phyloP scores from a whole-genome alignment of 2,888 invertebrate species.

The Rapana venosa region DNA sequence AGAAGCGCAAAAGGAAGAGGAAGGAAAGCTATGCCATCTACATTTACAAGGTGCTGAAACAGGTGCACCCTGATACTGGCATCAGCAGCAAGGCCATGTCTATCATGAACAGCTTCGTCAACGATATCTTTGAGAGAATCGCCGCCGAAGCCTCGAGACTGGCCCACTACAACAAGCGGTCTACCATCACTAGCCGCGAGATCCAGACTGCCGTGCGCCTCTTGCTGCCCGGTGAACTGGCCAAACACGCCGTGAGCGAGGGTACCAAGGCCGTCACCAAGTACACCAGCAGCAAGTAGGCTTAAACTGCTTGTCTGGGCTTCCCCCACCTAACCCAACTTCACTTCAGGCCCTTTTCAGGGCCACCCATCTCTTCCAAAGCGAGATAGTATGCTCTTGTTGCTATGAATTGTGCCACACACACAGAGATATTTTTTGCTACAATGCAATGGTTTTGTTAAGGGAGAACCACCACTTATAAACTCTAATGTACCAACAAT shows the following conservation, averaged over 20 bases:
- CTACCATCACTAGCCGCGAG: conserved; percentile 83
- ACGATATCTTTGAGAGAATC: conserved; percentile 71
- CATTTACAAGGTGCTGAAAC: conserved; percentile 71
- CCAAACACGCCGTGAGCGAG: conserved; percentile 83
- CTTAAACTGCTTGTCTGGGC: no score
- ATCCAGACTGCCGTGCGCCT: conserved; percentile 85
- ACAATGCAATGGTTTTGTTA: no score
- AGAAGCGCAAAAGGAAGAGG: conserved; percentile 65
- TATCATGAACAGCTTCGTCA: conserved; percentile 66
- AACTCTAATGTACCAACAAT: no score
- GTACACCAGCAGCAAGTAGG: conserved; percentile 66
- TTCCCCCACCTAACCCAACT: no score
- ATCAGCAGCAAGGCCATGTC: conserved; percentile 67
- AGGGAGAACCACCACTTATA: no score
- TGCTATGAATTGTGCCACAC: no score
- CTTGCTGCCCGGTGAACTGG: conserved; percentile 85
- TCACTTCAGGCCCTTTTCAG: no score
- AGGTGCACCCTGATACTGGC: conserved; percentile 73
- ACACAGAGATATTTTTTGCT: no score
- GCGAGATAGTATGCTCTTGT: no score
- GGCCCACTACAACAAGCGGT: conserved; percentile 61
- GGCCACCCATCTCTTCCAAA: no score
- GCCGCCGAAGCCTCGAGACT: conserved; percentile 67
- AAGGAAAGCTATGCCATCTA: conserved; percentile 67
- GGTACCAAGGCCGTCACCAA: conserved; percentile 77